Percentiles rank a stretch among this genome's conserved stretches.
phyloP scores from a whole-genome alignment of 2,113 vertebrate species.

The Athene noctua region DNA sequence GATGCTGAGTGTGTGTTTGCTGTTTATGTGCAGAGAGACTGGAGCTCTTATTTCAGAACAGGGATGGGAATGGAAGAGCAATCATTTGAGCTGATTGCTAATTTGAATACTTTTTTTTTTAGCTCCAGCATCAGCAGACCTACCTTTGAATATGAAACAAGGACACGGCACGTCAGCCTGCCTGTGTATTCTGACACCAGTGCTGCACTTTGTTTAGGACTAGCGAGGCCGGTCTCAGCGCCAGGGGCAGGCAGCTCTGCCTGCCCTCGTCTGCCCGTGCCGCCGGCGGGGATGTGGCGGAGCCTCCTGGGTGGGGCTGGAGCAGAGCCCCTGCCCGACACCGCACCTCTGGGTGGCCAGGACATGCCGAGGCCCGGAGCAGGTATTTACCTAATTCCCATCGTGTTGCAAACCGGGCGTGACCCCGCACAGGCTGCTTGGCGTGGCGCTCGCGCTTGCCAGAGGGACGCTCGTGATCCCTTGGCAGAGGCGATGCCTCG shows the following conservation, averaged over 20 bases:
- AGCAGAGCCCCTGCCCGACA: neutral
- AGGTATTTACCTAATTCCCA: neutral
- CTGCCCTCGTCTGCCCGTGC: neutral
- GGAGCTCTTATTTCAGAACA: slow-evolving; percentile 15
- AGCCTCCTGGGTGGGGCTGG: neutral
- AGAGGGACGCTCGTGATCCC: neutral
- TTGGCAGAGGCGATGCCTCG: neutral
- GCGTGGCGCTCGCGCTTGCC: neutral
- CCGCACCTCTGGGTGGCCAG: neutral
- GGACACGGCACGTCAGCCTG: neutral
- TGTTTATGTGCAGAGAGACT: slow-evolving; percentile 25
- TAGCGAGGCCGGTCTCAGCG: neutral
- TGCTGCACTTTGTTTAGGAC: neutral
- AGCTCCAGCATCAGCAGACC: neutral
- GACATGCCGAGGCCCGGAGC: neutral
- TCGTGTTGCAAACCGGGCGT: accelerated
- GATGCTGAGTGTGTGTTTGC: slow-evolving; percentile 42
- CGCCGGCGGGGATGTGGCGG: neutral
- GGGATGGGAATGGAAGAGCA: neutral
- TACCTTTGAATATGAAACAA: neutral
- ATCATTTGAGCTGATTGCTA: slow-evolving; percentile 3
- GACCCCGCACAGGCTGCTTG: neutral
- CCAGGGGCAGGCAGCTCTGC: neutral
- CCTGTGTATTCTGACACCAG: neutral
- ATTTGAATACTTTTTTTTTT: neutral